Evolutionary conservation across 2,797 vertebrate genomes (phyloP), one percentile per base, ranked within the genome.

Genomic region (Erpetoichthys calabaricus): DNA sequence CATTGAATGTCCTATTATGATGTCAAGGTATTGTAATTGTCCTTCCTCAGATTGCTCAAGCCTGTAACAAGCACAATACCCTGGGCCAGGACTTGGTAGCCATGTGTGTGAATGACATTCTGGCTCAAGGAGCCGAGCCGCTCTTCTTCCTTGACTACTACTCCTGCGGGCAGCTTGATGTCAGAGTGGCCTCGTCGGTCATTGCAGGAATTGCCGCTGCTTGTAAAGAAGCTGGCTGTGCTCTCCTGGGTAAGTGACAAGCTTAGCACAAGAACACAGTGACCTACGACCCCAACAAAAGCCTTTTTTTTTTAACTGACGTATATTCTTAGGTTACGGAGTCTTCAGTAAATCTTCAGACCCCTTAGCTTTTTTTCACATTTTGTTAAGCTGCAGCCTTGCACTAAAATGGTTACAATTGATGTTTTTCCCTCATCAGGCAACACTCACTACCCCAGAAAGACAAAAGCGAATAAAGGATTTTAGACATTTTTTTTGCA

Each of bases 101-200:
- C 43, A 94, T 99, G 95, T 99, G 95, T 56, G 92, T 94, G 49
- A 99, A 98, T 7, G 95, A 95, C 2, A 84, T 99, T 61, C 69
- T 99, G 68, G 92, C 94, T n/a, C 95, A 97, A 64, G 96, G 92
- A 1, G 96, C 96, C 0, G 94, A 98, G 73, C 92, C 96, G 0
- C 90, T 98, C 56, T 95, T 96, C 82, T 98, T 98, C 81, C 86
- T 99, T 0, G 93, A 98, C 69, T 99, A 97, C 66, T 97, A 96
- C 73, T 89, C 95, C 67, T 98, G 96, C n/a, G 92, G 96, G 9
- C 76, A 69, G 43, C 81, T 99, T 45, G 89, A 98, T 0, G 82
- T 92, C 44, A 64, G 60, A 0, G 82, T 84, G 4, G 82, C 94
- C 0, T 75, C 86, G 45, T 56, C 80, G 0, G 86, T 97, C 60